phyloP scores from a whole-genome alignment of 1,140 invertebrate species.

The Meloidogyne hapla region DNA sequence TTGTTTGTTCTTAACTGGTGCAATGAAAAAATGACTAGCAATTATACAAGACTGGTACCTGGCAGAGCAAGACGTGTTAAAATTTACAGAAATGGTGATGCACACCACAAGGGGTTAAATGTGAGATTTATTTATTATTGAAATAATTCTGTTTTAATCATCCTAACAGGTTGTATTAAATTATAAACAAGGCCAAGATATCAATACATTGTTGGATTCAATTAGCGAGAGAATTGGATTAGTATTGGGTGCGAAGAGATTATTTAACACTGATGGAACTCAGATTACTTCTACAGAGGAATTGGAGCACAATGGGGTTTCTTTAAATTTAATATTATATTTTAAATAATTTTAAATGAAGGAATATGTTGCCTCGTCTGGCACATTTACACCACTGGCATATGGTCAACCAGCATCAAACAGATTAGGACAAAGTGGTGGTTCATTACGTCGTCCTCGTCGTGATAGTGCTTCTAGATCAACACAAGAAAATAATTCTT shows the following conservation, averaged over 20 bases:
- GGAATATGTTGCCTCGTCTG: conserved; percentile 38
- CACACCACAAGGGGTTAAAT: conserved; percentile 43
- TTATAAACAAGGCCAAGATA: conserved; percentile 40
- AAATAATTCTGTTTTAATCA: background rate
- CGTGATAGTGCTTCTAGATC: conserved; percentile 15
- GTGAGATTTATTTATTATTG: background rate
- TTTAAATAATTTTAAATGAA: conserved; percentile 5
- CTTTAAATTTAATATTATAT: background rate
- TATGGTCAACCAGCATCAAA: conserved; percentile 17
- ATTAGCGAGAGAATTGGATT: conserved; percentile 40
- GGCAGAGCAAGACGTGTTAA: conserved; percentile 34
- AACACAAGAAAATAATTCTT: conserved; percentile 7
- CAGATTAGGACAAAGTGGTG: conserved; percentile 8
- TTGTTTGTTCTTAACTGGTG: background rate
- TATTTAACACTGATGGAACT: background rate
- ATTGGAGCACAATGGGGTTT: conserved; percentile 14
- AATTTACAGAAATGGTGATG: conserved; percentile 46
- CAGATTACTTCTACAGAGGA: conserved; percentile 7
- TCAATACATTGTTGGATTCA: conserved; percentile 40
- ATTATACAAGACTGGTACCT: conserved; percentile 27
- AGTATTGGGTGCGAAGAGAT: conserved; percentile 30
- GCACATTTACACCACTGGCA: conserved; percentile 16
- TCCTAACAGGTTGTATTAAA: conserved; percentile 42
- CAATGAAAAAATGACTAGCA: conserved; percentile 1
- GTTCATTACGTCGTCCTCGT: background rate